Conservation (phyloP, 2,113 vertebrate genomes). For the Tricholaema leucomelas region DNA sequence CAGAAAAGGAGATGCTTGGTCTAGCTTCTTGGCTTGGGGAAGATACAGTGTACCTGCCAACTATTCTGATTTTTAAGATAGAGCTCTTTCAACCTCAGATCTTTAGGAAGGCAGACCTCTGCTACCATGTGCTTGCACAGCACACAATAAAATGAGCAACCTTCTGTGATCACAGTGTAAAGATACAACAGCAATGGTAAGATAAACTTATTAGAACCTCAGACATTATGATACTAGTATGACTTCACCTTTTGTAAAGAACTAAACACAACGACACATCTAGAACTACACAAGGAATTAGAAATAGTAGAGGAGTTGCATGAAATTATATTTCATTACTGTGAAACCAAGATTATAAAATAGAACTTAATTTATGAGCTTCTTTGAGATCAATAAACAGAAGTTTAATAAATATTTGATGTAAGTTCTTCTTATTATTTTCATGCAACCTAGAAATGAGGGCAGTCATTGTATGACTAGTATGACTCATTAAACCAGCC, state of each 20-base stretch:
- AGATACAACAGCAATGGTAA: accelerated
- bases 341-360: neutral
- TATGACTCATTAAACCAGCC: neutral
- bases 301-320: neutral
- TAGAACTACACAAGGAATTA: neutral
- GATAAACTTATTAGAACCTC: neutral
- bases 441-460: neutral
- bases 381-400: neutral
- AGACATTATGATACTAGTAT: neutral
- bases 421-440: neutral
- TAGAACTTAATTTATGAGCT: neutral
- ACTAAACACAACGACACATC: neutral
- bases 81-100: neutral
- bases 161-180: neutral
- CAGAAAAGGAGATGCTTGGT: neutral
- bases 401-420: neutral
- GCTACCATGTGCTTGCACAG: accelerated
- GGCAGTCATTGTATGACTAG: neutral
- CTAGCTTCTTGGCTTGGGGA: neutral
- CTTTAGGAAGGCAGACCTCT: neutral
- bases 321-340: neutral
- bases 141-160: neutral
- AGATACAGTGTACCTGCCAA: neutral
- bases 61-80: neutral
- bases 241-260: neutral